Evolutionary conservation across 2,888 invertebrate species (phyloP).

Genomic region (Nyleta sp.): DNA sequence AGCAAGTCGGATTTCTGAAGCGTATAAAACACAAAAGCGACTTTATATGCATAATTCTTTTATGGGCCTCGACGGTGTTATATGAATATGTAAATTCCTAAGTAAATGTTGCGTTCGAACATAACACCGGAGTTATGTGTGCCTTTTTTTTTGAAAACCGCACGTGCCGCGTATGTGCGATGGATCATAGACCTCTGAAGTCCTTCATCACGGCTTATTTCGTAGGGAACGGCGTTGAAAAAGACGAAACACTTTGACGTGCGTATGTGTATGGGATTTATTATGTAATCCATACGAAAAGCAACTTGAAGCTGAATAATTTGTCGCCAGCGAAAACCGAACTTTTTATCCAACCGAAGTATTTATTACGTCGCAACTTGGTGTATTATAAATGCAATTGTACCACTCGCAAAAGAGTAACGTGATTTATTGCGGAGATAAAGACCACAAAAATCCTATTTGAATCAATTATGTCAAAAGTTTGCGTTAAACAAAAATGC

Average conservation of each 20-base stretch:
- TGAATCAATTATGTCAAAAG: slow-evolving; percentile 14
- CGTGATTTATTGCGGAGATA: slow-evolving; percentile 9
- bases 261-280: slow-evolving; percentile 25
- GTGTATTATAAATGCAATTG: slow-evolving; percentile 13
- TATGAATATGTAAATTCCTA: slow-evolving; percentile 36
- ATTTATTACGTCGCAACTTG: slow-evolving; percentile 19
- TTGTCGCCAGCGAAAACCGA: slow-evolving; percentile 12
- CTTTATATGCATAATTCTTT: slow-evolving; percentile 26
- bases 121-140: slow-evolving; percentile 17
- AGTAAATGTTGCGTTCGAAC: slow-evolving; percentile 19
- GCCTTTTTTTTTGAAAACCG: slow-evolving; percentile 29
- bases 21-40: slow-evolving; percentile 1
- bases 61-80: background rate
- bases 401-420: background rate
- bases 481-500: no score
- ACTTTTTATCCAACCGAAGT: slow-evolving; percentile 11
- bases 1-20: background rate
- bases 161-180: slow-evolving; percentile 35
- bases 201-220: slow-evolving; percentile 22
- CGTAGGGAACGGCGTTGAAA: slow-evolving; percentile 10
- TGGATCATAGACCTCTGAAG: slow-evolving; percentile 20
- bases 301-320: slow-evolving; percentile 28
- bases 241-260: slow-evolving; percentile 25
- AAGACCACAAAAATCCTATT: background rate
- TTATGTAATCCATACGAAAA: slow-evolving; percentile 37